Conservation (phyloP, 1,140 invertebrate genomes). For the Macrosteles quadrilineatus region DNA sequence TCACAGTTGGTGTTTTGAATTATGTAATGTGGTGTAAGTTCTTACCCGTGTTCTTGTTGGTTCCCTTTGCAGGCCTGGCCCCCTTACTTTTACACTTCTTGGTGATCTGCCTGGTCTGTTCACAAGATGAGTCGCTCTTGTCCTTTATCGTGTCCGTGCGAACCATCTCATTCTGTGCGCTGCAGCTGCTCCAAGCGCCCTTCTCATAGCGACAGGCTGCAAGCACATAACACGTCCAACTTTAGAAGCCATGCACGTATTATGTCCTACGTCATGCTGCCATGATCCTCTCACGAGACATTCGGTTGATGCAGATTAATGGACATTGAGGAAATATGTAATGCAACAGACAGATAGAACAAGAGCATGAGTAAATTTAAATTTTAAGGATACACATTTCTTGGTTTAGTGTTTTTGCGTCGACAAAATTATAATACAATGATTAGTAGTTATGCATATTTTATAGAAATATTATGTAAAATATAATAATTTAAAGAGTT, state of each 20-base stretch:
- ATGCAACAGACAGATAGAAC: too few relatives aligned
- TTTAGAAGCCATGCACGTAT: conserved; percentile 33
- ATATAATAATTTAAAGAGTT: too few relatives aligned
- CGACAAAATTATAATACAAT: too few relatives aligned
- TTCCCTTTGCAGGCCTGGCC: conserved; percentile 59
- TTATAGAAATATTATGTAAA: too few relatives aligned
- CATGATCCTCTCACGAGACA: not conserved
- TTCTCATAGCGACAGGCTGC: conserved; percentile 77
- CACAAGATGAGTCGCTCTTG: conserved; percentile 72
- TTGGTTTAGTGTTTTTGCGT: too few relatives aligned
- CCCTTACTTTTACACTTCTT: conserved; percentile 74
- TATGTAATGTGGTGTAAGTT: too few relatives aligned
- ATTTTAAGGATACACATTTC: too few relatives aligned
- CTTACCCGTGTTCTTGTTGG: not conserved
- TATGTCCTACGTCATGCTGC: not conserved
- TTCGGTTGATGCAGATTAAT: not conserved
- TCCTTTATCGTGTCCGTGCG: conserved; percentile 70
- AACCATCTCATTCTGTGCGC: conserved; percentile 65
- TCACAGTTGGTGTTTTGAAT: too few relatives aligned
- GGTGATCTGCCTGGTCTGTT: conserved; percentile 66
- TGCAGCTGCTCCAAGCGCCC: conserved; percentile 71
- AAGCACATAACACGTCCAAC: conserved; percentile 36
- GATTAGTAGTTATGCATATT: too few relatives aligned
- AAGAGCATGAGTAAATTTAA: too few relatives aligned
- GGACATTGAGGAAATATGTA: too few relatives aligned